These are phyloP conservation scores for Athalia circularis DNA, from an alignment of 2,888 invertebrate species.

Conservation along the genomic window DNA sequence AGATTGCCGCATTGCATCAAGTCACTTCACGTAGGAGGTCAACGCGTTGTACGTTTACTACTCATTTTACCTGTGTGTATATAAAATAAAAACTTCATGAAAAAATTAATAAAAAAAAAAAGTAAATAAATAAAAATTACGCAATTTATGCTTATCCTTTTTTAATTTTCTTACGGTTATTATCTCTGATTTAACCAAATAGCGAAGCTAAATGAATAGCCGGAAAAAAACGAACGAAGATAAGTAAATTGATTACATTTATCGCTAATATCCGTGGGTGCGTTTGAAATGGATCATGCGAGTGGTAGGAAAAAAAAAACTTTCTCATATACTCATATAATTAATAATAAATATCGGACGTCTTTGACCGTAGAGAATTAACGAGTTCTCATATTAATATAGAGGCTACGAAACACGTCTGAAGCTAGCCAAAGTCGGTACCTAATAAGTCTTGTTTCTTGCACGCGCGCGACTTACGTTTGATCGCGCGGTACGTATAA, in stretches of 20 bases:
- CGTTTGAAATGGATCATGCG: not conserved
- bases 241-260: too few relatives aligned
- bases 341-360: constrained; percentile 35
- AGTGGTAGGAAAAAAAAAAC: not conserved
- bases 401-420: constrained; percentile 58
- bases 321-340: constrained; percentile 3
- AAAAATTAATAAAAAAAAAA: not conserved
- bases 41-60: not conserved
- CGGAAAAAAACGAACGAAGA: too few relatives aligned
- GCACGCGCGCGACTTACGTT: constrained; percentile 47
- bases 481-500: constrained; percentile 9
- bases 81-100: not conserved
- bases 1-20: constrained; percentile 30
- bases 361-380: constrained; percentile 28
- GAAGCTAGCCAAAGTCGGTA: constrained; percentile 63
- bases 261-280: not conserved
- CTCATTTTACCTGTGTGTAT: not conserved
- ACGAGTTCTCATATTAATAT: constrained; percentile 54
- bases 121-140: too few relatives aligned
- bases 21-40: constrained; percentile 16
- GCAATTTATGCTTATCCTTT: not conserved
- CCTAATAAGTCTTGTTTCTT: constrained; percentile 67
- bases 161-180: not conserved
- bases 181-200: too few relatives aligned
- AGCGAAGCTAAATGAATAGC: too few relatives aligned